A percentile compares a stretch with the other conserved stretches of the same genome.
Evolutionary conservation across 92 coral and sea anemone genomes (phyloP).

Genomic region (Pocillopora grandis): DNA sequence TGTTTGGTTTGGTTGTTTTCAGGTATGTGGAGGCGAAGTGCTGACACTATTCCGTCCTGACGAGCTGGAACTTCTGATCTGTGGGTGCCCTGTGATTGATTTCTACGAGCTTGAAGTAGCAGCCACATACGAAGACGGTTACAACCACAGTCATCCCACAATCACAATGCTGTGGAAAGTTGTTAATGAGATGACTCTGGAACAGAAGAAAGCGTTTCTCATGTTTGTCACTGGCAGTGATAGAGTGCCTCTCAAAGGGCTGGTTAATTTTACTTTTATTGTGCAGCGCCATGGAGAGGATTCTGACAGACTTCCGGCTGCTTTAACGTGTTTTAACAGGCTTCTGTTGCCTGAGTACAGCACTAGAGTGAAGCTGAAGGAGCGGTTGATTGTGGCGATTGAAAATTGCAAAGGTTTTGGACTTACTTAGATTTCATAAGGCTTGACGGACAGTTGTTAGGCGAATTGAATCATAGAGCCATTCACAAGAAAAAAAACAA

Average conservation of each 20-base stretch:
- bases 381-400: constrained; percentile 86
- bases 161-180: constrained; percentile 79
- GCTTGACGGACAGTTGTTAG: background rate
- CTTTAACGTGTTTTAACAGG: constrained; percentile 92
- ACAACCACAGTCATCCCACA: constrained; percentile 74
- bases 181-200: constrained; percentile 76
- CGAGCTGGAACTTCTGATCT: constrained; percentile 88
- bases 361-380: constrained; percentile 64
- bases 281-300: constrained; percentile 88
- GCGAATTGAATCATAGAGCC: background rate
- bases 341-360: constrained; percentile 85
- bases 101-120: constrained; percentile 81
- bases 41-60: constrained; percentile 88
- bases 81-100: constrained; percentile 91
- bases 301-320: constrained; percentile 86
- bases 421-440: constrained; percentile 45
- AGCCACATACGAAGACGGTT: constrained; percentile 90
- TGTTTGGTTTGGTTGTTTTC: background rate
- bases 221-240: constrained; percentile 98
- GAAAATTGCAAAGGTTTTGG: constrained; percentile 98
- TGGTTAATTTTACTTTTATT: constrained; percentile 73
- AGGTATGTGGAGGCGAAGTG: constrained; percentile 93
- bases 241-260: constrained; percentile 86
- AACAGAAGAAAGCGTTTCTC: constrained; percentile 86
- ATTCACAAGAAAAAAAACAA: background rate